phyloP scores from a whole-genome alignment of 2,888 invertebrate genomes.

The Rhingia campestris region DNA sequence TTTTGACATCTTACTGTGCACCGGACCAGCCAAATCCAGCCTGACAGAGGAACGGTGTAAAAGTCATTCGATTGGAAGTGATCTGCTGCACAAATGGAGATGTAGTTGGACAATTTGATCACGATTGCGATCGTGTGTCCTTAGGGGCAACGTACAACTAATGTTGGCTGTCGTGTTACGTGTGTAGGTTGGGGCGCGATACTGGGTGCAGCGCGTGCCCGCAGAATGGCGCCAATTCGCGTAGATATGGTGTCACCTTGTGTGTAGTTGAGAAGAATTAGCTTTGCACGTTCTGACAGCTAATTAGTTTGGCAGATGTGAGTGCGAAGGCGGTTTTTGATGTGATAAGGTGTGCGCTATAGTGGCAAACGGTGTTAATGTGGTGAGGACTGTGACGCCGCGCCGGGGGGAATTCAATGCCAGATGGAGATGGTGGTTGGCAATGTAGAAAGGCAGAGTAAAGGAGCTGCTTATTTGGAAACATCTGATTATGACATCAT shows the following conservation, averaged over 20 bases:
- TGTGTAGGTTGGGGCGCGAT: conserved; percentile 40
- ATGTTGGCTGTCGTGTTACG: conserved; percentile 55
- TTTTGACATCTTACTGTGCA: conserved; percentile 50
- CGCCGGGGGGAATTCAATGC: too few relatives aligned
- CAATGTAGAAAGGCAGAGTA: too few relatives aligned
- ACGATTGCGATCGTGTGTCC: conserved; percentile 70
- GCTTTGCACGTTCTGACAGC: conserved; percentile 37
- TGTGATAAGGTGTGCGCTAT: neutral
- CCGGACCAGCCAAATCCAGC: conserved; percentile 33
- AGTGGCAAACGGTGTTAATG: too few relatives aligned
- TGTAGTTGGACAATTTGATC: conserved; percentile 69
- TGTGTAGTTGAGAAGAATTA: conserved; percentile 36
- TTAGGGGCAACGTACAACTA: conserved; percentile 53
- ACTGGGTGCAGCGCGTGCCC: conserved; percentile 48
- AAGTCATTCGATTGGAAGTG: conserved; percentile 69
- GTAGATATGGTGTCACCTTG: conserved; percentile 27
- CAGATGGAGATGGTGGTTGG: too few relatives aligned
- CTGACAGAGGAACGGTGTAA: conserved; percentile 50
- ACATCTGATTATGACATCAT: too few relatives aligned
- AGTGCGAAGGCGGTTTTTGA: conserved; percentile 46
- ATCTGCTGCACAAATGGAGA: conserved; percentile 71
- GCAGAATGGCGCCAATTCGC: conserved; percentile 31
- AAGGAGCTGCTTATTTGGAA: too few relatives aligned
- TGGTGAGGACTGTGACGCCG: neutral
- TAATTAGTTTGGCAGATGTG: conserved; percentile 62